Percentiles rank a stretch among this genome's conserved stretches.
phyloP scores from a whole-genome alignment of 2,888 invertebrate species.

The Eupithecia tripunctaria region DNA sequence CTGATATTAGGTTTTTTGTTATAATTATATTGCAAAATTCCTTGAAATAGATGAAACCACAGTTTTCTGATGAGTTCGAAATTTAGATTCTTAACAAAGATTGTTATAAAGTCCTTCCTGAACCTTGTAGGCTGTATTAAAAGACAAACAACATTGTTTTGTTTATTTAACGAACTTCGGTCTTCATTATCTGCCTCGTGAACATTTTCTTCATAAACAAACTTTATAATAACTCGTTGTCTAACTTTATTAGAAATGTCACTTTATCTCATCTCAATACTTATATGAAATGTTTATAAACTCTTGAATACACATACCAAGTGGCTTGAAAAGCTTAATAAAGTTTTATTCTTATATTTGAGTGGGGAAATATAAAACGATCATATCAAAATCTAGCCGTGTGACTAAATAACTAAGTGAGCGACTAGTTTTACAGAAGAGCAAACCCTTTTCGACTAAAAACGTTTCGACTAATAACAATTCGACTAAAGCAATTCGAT shows the following conservation, averaged over 20 bases:
- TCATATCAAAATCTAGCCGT: no score
- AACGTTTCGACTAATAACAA: no score
- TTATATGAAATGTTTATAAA: neutral
- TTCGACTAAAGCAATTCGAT: no score
- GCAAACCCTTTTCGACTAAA: no score
- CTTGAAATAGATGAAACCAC: neutral
- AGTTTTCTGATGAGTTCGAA: neutral
- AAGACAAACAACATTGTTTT: constrained; percentile 14
- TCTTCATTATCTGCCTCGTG: constrained; percentile 10
- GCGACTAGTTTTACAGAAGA: no score
- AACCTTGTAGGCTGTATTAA: neutral
- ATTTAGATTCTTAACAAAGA: neutral
- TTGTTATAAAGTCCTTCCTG: neutral
- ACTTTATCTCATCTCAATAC: neutral
- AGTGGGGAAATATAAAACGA: no score
- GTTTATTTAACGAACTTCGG: constrained; percentile 6
- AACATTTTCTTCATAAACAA: constrained; percentile 3
- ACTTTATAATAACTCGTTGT: neutral
- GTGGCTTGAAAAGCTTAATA: no score
- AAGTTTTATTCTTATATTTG: no score
- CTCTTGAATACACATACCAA: neutral
- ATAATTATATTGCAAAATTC: neutral
- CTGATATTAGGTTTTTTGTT: neutral
- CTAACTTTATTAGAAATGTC: constrained; percentile 12
- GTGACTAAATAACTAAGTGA: no score